phyloP scores from a whole-genome alignment of 2,797 vertebrate genomes.

The Synaphobranchus kaupii region DNA sequence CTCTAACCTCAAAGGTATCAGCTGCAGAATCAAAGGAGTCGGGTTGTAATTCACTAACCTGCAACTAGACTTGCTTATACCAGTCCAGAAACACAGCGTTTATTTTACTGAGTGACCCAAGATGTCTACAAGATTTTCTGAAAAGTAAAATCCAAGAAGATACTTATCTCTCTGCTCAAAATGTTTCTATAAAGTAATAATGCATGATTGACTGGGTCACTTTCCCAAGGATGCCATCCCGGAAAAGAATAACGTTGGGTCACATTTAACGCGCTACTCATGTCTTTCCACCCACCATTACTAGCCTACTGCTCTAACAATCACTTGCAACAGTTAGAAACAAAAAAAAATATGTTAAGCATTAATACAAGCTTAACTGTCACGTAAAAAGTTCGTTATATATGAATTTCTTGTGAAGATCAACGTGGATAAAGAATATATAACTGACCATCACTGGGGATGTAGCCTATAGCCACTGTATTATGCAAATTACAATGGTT shows the following conservation, averaged over 20 bases:
- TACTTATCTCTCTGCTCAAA: neutral
- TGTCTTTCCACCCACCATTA: neutral
- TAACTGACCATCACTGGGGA: neutral
- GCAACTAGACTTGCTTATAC: neutral
- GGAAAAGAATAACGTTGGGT: neutral
- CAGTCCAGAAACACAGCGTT: neutral
- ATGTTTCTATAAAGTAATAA: neutral
- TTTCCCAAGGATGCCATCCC: neutral
- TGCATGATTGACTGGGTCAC: neutral
- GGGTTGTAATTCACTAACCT: neutral
- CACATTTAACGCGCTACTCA: neutral
- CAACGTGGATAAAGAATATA: neutral
- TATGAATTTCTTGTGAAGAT: neutral
- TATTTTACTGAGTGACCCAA: neutral
- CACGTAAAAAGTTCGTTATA: neutral
- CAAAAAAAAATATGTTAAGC: no score
- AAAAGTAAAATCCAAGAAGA: neutral
- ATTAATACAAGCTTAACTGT: neutral
- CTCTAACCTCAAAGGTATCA: neutral
- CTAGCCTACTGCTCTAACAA: neutral
- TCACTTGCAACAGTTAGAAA: neutral
- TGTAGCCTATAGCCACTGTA: neutral
- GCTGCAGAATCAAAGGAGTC: neutral
- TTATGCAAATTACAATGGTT: neutral
- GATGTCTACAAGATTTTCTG: neutral